Conservation (phyloP, 2,888 invertebrate species). For the Julus scandinavius region DNA sequence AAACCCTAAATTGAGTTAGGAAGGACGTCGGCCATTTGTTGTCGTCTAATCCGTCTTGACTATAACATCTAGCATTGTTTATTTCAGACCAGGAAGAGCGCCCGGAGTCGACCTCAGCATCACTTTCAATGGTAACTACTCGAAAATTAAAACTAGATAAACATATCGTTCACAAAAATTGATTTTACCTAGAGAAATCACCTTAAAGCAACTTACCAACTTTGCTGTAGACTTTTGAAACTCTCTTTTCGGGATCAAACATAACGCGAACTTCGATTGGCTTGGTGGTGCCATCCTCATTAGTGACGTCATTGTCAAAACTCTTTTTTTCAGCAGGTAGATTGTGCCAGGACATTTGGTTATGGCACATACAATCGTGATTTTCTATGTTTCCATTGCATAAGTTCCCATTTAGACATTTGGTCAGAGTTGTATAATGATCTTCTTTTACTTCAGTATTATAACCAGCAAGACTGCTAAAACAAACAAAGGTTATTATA, state of each 20-base stretch:
- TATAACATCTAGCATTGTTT: slow-evolving; percentile 70
- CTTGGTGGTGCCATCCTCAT: slow-evolving; percentile 54
- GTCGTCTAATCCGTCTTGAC: slow-evolving; percentile 65
- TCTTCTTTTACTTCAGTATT: slow-evolving; percentile 37
- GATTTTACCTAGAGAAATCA: not conserved
- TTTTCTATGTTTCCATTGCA: slow-evolving; percentile 54
- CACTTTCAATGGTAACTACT: slow-evolving; percentile 63
- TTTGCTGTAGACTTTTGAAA: slow-evolving; percentile 59
- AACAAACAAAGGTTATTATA: slow-evolving; percentile 33
- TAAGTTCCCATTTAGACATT: slow-evolving; percentile 56
- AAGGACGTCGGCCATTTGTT: slow-evolving; percentile 79
- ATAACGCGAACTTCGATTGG: slow-evolving; percentile 59
- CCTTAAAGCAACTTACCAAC: slow-evolving; percentile 57
- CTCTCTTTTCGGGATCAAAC: slow-evolving; percentile 57
- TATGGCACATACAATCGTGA: slow-evolving; percentile 53
- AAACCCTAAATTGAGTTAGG: slow-evolving; percentile 79
- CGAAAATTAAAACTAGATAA: not conserved
- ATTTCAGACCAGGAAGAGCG: slow-evolving; percentile 75
- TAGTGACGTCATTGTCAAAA: slow-evolving; percentile 51
- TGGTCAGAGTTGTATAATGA: slow-evolving; percentile 55
- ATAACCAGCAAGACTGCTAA: slow-evolving; percentile 50
- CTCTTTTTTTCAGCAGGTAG: slow-evolving; percentile 20
- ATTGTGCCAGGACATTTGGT: slow-evolving; percentile 54
- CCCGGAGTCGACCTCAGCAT: slow-evolving; percentile 71
- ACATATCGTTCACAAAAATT: not conserved